Percentiles rank a stretch among this genome's conserved stretches.
Evolutionary conservation across 2,113 vertebrate genomes (phyloP).

Genomic region (Entelurus aequoreus): DNA sequence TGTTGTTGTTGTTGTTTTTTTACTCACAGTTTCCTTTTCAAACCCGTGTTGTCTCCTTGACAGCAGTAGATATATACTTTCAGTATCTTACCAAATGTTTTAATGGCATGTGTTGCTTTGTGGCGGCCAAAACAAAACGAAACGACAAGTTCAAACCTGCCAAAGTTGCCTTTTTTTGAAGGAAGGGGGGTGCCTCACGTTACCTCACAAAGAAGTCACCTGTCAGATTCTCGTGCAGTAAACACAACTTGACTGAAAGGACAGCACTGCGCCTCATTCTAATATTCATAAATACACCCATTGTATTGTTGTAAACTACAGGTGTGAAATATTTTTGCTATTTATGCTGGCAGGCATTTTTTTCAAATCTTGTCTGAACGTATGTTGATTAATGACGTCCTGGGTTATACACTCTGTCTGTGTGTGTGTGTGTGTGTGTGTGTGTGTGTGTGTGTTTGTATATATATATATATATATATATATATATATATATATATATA

Average conservation of each 20-base stretch:
- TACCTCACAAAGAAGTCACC: background rate
- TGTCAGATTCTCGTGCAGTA: slow-evolving; percentile 28
- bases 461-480: slow-evolving; percentile 2
- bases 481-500: too few species aligned
- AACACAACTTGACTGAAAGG: slow-evolving; percentile 47
- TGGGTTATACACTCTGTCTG: slow-evolving; percentile 12
- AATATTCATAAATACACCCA: background rate
- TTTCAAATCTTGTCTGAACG: slow-evolving; percentile 44
- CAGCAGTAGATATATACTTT: slow-evolving; percentile 1
- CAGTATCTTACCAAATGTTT: background rate
- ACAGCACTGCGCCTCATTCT: slow-evolving; percentile 12
- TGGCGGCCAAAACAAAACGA: background rate
- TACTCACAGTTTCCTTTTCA: background rate
- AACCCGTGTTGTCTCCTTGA: background rate
- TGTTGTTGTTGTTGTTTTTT: background rate
- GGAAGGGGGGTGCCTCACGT: slow-evolving; percentile 3
- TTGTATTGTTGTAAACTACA: slow-evolving; percentile 70
- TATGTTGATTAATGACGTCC: slow-evolving; percentile 40
- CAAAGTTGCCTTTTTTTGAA: slow-evolving; percentile 53
- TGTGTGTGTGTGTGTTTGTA: slow-evolving; percentile 24
- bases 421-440: background rate
- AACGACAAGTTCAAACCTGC: slow-evolving; percentile 23
- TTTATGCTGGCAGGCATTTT: slow-evolving; percentile 67
- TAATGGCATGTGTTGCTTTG: background rate
- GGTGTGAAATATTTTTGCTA: slow-evolving; percentile 70